These are phyloP conservation scores for Coryphaenoides rupestris DNA, from an alignment of 2,113 vertebrate species.

Conservation along the genomic window DNA sequence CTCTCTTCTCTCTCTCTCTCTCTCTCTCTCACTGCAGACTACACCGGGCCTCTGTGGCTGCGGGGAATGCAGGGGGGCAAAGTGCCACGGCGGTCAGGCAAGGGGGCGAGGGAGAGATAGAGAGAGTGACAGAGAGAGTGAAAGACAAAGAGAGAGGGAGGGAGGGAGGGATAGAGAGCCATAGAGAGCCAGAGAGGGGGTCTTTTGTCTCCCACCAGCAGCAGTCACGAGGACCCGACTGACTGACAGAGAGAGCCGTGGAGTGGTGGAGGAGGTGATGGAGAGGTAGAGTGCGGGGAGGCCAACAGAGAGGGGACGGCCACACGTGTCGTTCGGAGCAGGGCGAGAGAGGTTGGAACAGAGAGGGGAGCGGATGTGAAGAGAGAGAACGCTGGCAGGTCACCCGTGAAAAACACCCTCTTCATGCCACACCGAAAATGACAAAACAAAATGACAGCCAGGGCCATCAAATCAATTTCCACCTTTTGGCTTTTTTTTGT, in stretches of 20 bases:
- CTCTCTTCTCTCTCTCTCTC: not conserved
- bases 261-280: too few relatives aligned
- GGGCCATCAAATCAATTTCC: slow-evolving; percentile 54
- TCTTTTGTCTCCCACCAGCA: too few relatives aligned
- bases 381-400: too few relatives aligned
- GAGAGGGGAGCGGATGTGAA: too few relatives aligned
- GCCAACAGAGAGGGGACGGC: too few relatives aligned
- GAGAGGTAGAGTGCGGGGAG: too few relatives aligned
- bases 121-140: slow-evolving; percentile 11
- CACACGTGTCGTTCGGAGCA: too few relatives aligned
- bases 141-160: too few relatives aligned
- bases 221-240: too few relatives aligned
- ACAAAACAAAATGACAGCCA: slow-evolving; percentile 43
- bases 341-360: too few relatives aligned
- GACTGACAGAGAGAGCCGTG: not conserved
- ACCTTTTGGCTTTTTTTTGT: slow-evolving; percentile 32
- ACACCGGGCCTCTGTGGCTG: slow-evolving; percentile 51
- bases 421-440: too few relatives aligned
- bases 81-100: not conserved
- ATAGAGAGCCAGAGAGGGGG: slow-evolving; percentile 17
- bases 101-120: slow-evolving; percentile 12
- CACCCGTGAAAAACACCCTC: too few relatives aligned
- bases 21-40: slow-evolving; percentile 22
- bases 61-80: slow-evolving; percentile 11
- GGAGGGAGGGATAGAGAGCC: not conserved